Evolutionary conservation across 2,113 vertebrate species (phyloP).

Genomic region (Ramphastos sulfuratus): DNA sequence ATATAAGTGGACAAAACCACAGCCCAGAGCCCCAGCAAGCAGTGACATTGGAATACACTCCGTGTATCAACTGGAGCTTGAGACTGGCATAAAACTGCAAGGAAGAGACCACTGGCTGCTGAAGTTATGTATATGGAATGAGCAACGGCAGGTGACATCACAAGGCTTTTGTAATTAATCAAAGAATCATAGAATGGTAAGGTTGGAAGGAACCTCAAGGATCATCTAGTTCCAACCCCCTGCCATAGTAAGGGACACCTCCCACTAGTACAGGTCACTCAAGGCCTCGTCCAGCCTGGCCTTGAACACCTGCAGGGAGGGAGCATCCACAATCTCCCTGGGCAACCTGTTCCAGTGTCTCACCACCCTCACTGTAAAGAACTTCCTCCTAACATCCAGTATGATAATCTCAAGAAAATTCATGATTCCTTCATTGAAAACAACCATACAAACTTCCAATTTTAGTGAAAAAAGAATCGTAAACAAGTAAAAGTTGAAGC

Average conservation of each 20-base stretch:
- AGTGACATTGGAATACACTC: neutral
- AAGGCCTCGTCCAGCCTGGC: no score
- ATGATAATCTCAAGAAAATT: neutral
- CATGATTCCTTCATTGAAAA: neutral
- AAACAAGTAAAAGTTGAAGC: neutral
- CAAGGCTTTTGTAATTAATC: neutral
- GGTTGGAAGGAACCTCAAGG: no score
- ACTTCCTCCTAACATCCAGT: no score
- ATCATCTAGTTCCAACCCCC: no score
- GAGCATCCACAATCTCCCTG: no score
- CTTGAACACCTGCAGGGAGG: no score
- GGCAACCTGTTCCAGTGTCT: no score
- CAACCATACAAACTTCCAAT: neutral
- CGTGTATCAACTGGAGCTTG: neutral
- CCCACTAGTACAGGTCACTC: no score
- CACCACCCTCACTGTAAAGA: no score
- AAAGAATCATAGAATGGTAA: no score
- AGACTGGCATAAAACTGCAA: neutral
- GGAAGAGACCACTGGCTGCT: neutral
- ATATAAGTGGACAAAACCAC: neutral
- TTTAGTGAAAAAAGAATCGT: neutral
- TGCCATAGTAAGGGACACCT: no score
- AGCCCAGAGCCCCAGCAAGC: neutral
- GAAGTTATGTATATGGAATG: neutral
- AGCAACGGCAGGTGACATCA: neutral